A percentile compares a stretch with the other conserved stretches of the same genome.
Evolutionary conservation across 1,140 invertebrate species (phyloP).

Genomic region (Melitaea cinxia): DNA sequence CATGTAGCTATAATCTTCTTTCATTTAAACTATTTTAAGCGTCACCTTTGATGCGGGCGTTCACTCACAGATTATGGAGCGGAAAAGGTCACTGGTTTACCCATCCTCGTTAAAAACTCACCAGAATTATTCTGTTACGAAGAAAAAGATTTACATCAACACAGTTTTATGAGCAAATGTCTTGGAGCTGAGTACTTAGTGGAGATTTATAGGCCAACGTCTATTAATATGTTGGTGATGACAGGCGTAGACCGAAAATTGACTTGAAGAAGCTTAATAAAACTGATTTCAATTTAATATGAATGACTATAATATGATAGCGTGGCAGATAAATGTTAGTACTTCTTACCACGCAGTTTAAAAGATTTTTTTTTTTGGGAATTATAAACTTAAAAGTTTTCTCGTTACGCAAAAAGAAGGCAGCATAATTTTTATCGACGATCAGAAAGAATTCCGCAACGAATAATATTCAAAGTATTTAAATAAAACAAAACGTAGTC

Average conservation of each 20-base stretch:
- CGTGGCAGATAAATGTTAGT: too few relatives aligned
- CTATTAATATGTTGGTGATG: neutral
- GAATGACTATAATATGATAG: too few relatives aligned
- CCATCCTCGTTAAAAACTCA: neutral
- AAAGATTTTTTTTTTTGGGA: too few relatives aligned
- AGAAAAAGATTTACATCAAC: conserved; percentile 1
- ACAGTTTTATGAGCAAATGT: neutral
- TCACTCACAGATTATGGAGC: neutral
- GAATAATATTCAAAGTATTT: neutral
- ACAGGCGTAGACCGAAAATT: neutral
- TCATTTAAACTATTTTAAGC: neutral
- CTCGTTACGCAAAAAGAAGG: too few relatives aligned
- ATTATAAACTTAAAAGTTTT: too few relatives aligned
- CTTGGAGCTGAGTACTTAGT: neutral
- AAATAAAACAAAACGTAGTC: neutral
- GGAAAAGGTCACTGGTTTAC: neutral
- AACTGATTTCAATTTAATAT: too few relatives aligned
- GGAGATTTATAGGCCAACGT: neutral
- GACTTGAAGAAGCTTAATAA: too few relatives aligned
- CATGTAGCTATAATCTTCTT: too few relatives aligned
- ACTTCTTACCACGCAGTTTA: too few relatives aligned
- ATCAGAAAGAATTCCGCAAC: too few relatives aligned
- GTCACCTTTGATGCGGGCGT: neutral
- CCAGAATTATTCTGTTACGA: conserved; percentile 1
- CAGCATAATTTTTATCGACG: too few relatives aligned